Evolutionary conservation across 2,113 vertebrate genomes (phyloP).

Genomic region (Chamaea fasciata): DNA sequence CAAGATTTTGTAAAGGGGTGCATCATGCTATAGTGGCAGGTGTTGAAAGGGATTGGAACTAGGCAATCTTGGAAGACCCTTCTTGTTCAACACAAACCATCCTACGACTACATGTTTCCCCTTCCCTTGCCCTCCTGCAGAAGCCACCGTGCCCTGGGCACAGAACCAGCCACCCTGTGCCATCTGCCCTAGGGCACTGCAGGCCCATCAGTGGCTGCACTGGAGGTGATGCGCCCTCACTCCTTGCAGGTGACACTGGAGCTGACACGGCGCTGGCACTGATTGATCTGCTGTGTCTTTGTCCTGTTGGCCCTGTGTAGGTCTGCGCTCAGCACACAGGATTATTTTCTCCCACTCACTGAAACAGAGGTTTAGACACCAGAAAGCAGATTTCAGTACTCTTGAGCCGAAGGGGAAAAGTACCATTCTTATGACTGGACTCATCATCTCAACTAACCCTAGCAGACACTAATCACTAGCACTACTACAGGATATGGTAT

Average conservation of each 20-base stretch:
- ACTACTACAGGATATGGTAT: background rate
- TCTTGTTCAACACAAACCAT: background rate
- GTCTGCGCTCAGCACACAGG: background rate
- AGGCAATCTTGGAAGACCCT: background rate
- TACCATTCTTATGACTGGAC: background rate
- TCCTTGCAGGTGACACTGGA: background rate
- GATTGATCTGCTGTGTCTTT: background rate
- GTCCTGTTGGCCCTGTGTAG: background rate
- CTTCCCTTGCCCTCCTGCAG: too few relatives aligned
- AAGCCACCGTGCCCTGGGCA: rapidly evolving
- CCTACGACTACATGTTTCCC: rapidly evolving
- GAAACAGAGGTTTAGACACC: background rate
- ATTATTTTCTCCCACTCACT: background rate
- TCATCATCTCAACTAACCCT: background rate
- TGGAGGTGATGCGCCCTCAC: background rate
- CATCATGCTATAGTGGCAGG: background rate
- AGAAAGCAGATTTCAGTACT: background rate
- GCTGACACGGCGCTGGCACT: background rate
- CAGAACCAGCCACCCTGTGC: background rate
- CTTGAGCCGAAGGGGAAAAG: background rate
- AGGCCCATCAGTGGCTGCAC: rapidly evolving
- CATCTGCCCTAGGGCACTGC: background rate
- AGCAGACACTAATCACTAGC: background rate
- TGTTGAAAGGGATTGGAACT: background rate
- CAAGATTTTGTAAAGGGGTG: background rate